Percentiles rank a stretch among this genome's conserved stretches.
These are phyloP conservation scores for Scophthalmus maximus DNA, from an alignment of 2,113 vertebrate species.

Conservation along the genomic window DNA sequence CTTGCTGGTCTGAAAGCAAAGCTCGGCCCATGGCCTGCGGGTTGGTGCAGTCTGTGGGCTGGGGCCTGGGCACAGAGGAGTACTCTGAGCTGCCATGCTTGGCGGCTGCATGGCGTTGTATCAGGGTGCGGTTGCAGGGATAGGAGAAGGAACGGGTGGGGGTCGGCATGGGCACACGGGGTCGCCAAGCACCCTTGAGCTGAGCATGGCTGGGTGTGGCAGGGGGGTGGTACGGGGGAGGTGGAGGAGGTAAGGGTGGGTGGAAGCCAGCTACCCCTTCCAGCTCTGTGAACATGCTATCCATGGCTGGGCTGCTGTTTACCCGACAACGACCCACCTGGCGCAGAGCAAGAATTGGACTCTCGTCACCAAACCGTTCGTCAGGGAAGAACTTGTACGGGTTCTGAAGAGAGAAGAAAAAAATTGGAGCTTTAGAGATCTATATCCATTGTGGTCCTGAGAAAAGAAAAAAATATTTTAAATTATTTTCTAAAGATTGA, in stretches of 20 bases:
- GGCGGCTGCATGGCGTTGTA: constrained; percentile 86
- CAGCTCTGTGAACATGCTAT: constrained; percentile 96
- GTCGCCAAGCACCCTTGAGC: constrained; percentile 94
- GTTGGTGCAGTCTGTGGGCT: constrained; percentile 92
- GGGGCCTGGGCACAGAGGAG: constrained; percentile 85
- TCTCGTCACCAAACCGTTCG: constrained; percentile 97
- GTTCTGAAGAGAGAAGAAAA: constrained; percentile 82
- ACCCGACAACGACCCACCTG: constrained; percentile 92
- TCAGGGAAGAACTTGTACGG: constrained; percentile 99
- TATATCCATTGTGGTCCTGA: not conserved
- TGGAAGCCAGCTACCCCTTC: constrained; percentile 95
- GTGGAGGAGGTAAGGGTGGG: constrained; percentile 94
- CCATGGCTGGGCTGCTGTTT: constrained; percentile 94
- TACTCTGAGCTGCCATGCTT: constrained; percentile 88
- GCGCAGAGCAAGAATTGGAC: constrained; percentile 92
- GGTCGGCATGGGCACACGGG: constrained; percentile 90
- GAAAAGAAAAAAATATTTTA: not conserved
- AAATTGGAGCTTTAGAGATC: not conserved
- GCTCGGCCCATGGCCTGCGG: constrained; percentile 83
- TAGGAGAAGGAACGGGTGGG: constrained; percentile 97
- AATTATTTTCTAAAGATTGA: no score
- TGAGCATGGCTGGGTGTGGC: constrained; percentile 89
- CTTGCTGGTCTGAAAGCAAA: constrained; percentile 89
- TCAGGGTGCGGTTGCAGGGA: constrained; percentile 92
- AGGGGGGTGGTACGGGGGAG: constrained; percentile 94